phyloP scores from a whole-genome alignment of 2,888 invertebrate genomes.

The Rhabditoides inermis region DNA sequence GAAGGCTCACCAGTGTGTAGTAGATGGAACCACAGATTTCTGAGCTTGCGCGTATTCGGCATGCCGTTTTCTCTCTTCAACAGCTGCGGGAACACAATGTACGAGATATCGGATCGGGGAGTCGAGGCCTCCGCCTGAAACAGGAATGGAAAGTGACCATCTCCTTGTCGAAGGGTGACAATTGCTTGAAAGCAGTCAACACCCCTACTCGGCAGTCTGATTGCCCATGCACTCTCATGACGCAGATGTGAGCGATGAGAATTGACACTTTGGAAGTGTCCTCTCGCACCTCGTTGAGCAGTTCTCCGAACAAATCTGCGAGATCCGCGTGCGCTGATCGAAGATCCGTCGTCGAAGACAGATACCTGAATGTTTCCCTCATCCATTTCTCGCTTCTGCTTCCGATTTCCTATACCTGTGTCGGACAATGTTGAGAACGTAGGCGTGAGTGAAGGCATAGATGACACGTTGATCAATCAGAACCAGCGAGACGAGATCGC shows the following conservation, averaged over 20 bases:
- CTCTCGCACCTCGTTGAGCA: constrained; percentile 14
- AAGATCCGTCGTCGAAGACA: constrained; percentile 8
- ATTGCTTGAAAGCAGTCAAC: too few species aligned
- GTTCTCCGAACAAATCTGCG: constrained; percentile 28
- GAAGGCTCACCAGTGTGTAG: constrained; percentile 45
- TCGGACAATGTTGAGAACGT: constrained; percentile 10
- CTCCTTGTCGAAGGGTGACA: too few species aligned
- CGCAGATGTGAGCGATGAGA: too few species aligned
- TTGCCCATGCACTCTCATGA: too few species aligned
- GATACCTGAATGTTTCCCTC: constrained; percentile 8
- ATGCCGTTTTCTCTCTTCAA: constrained; percentile 49
- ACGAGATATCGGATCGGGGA: not conserved
- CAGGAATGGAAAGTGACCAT: not conserved
- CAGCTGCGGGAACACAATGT: constrained; percentile 32
- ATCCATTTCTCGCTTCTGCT: not conserved
- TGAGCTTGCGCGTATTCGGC: constrained; percentile 50
- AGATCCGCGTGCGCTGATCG: constrained; percentile 23
- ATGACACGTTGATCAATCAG: constrained; percentile 18
- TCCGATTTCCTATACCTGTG: constrained; percentile 10
- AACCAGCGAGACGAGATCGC: constrained; percentile 10
- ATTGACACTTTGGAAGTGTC: too few species aligned
- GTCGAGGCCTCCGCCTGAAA: too few species aligned
- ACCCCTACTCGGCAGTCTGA: too few species aligned
- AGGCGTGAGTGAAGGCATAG: constrained; percentile 14
- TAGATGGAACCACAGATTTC: constrained; percentile 55